Conservation (phyloP, 2,113 vertebrate species). For the Poeciliopsis prolifica region DNA sequence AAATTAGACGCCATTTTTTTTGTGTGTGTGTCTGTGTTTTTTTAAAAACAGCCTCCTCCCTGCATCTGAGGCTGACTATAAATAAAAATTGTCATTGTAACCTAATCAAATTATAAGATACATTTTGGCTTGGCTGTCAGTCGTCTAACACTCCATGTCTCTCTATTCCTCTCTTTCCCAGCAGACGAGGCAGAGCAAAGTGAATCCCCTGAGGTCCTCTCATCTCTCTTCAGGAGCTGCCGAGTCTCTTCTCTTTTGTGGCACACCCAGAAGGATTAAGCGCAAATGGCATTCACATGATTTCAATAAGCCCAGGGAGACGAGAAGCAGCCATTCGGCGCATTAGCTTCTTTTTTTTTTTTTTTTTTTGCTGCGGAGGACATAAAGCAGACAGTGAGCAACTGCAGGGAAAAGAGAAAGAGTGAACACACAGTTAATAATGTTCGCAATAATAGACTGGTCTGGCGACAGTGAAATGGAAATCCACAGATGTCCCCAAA, state of each 20-base stretch:
- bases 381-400: slow-evolving; percentile 75
- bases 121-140: slow-evolving; percentile 79
- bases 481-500: slow-evolving; percentile 57
- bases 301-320: slow-evolving; percentile 78
- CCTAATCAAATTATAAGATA: slow-evolving; percentile 81
- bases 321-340: slow-evolving; percentile 79
- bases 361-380: slow-evolving; percentile 65
- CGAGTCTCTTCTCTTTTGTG: slow-evolving; percentile 74
- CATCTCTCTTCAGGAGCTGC: slow-evolving; percentile 80
- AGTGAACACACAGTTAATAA: slow-evolving; percentile 62
- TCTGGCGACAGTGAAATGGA: slow-evolving; percentile 67
- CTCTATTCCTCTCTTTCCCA: slow-evolving; percentile 56
- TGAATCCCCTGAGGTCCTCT: slow-evolving; percentile 81
- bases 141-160: slow-evolving; percentile 62
- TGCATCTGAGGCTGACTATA: slow-evolving; percentile 75
- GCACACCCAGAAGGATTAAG: slow-evolving; percentile 78
- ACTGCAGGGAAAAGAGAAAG: slow-evolving; percentile 34
- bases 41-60: slow-evolving; percentile 31
- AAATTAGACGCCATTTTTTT: slow-evolving; percentile 51
- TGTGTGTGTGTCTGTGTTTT: no score
- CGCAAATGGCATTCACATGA: slow-evolving; percentile 81
- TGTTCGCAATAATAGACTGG: slow-evolving; percentile 72
- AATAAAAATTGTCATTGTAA: slow-evolving; percentile 83
- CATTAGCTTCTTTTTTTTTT: slow-evolving; percentile 65
- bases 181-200: slow-evolving; percentile 67